Evolutionary conservation across 1,140 invertebrate genomes (phyloP).

Genomic region (Plutomurus gul): DNA sequence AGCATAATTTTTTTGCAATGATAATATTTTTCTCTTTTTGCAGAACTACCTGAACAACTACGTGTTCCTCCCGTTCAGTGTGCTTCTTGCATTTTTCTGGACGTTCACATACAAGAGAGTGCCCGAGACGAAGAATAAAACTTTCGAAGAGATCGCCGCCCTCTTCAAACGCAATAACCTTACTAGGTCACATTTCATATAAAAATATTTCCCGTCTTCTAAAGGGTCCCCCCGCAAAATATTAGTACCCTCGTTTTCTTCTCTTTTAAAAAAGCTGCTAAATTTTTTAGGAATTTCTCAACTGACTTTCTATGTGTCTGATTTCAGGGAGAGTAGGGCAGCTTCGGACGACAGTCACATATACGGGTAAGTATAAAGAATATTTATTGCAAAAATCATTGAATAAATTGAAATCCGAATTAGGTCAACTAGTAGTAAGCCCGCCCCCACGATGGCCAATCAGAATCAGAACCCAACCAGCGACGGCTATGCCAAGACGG

Average conservation of each 20-base stretch:
- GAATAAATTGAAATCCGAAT: background rate
- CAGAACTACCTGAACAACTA: slow-evolving; percentile 89
- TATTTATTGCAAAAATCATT: background rate
- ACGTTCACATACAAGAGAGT: slow-evolving; percentile 97
- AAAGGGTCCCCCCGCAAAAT: too few relatives aligned
- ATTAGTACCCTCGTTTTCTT: background rate
- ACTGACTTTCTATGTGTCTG: background rate
- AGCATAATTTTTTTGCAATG: background rate
- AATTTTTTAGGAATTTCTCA: background rate
- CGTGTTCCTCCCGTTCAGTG: slow-evolving; percentile 96
- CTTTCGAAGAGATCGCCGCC: slow-evolving; percentile 94
- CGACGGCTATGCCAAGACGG: slow-evolving; percentile 19
- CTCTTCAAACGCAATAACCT: slow-evolving; percentile 68
- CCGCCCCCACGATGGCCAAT: background rate
- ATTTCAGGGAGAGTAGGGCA: slow-evolving; percentile 33
- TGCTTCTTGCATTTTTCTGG: slow-evolving; percentile 93
- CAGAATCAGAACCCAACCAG: slow-evolving; percentile 13
- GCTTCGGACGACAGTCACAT: slow-evolving; percentile 51
- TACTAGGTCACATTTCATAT: too few relatives aligned
- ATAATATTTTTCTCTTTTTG: slow-evolving; percentile 55
- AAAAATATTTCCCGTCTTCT: too few relatives aligned
- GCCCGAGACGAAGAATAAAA: slow-evolving; percentile 98
- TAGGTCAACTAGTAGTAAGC: slow-evolving; percentile 15
- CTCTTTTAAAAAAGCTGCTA: background rate
- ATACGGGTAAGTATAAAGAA: slow-evolving; percentile 44